These are phyloP conservation scores for Drosophila athabasca DNA, from an alignment of 1,140 invertebrate genomes.

Conservation along the genomic window DNA sequence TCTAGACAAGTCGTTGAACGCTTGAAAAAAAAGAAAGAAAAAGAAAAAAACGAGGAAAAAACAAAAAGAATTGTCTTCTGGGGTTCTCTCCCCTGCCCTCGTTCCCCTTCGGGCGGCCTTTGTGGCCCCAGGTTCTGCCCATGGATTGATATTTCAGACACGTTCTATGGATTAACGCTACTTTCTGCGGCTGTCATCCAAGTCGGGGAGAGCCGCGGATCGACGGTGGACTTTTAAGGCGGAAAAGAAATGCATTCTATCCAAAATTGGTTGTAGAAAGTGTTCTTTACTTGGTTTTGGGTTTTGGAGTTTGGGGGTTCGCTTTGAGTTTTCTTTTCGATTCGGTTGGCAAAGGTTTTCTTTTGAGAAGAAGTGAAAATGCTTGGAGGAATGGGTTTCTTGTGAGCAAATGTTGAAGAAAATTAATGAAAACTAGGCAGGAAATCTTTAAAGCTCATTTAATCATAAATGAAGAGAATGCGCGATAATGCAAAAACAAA, in stretches of 20 bases:
- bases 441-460: no score
- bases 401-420: no score
- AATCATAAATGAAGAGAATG: no score
- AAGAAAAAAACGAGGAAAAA: not conserved
- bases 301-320: not conserved
- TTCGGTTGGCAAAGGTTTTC: not conserved
- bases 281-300: constrained; percentile 31
- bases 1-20: constrained; percentile 56
- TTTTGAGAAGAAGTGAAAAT: constrained; percentile 10
- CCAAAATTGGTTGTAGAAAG: constrained; percentile 38
- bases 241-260: constrained; percentile 30
- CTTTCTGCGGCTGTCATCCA: constrained; percentile 36
- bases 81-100: not conserved
- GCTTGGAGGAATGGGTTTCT: no score
- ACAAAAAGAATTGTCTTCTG: constrained; percentile 14
- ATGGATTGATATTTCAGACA: constrained; percentile 8
- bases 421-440: no score
- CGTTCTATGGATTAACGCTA: constrained; percentile 37
- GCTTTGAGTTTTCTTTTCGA: not conserved
- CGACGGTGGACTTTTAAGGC: not conserved
- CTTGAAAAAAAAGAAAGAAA: constrained; percentile 11
- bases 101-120: constrained; percentile 4
- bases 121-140: constrained; percentile 25
- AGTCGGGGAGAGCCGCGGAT: constrained; percentile 1
- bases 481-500: no score